Base-by-base conservation (phyloP, 2,888 invertebrate species). In the Stomorhina lunata region DNA sequence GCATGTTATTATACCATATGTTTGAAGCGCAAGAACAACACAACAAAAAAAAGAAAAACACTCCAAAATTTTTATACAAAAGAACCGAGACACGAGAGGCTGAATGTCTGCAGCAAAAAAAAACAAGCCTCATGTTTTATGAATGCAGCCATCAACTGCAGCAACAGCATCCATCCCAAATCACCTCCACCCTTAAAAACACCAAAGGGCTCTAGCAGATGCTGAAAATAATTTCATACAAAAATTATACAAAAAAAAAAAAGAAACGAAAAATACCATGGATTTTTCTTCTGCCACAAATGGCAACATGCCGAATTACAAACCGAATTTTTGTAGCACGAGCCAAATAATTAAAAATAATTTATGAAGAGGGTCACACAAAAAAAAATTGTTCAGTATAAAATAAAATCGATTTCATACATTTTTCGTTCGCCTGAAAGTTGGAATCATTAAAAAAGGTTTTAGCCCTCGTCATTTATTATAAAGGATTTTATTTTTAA, bases 311-410 rank as follows among this genome's bases (percentile, higher is more conserved):
- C 78, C 65, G 81, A 43, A 75, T 32, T 75, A 68, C 77, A 72
- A n/a, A 50, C 12, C 17, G 40, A 81, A 43, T 78, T 65, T n/a
- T n/a, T n/a, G n/a, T 43, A 75, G 75, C 81, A 82, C 81, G 75
- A 69, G 78, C 81, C 78, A 82, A 82, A 82, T 78, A 82, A 65
- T 78, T 59, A 71, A 78, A 78, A 81, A 63, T 45, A 57, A 43
- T 6, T 2, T n/a, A 22, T 3, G 1, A 4, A 1, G 27, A 34
- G n/a, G n/a, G n/a, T n/a, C n/a, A 20, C 15, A 27, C n/a, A n/a
- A 45, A 29, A 9, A 2, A 34, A 45, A 55, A 15, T 71, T 71
- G n/a, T n/a, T n/a, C n/a, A n/a, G n/a, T n/a, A n/a, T 59, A 12
- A 22, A 59, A 10, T 40, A 20, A 27, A 53, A 17, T 68, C 22